Percentiles rank a stretch among this genome's conserved stretches.
Conservation (phyloP, 35 echinoderm and acorn worm species). For the Apostichopus japonicus region DNA sequence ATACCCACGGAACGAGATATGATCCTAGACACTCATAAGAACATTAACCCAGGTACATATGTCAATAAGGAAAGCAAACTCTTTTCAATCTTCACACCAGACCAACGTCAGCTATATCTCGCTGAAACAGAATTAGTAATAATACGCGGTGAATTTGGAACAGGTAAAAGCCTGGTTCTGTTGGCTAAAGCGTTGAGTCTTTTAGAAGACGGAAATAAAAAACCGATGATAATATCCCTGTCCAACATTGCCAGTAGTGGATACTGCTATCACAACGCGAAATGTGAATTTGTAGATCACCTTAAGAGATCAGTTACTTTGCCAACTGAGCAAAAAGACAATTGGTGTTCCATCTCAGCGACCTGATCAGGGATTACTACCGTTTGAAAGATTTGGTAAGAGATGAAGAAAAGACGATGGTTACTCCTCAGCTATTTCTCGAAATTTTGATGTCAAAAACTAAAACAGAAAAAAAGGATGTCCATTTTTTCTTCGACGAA, state of each 20-base stretch:
- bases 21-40: too few relatives aligned
- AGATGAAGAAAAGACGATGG: neutral
- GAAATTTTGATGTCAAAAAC: neutral
- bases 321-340: neutral
- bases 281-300: neutral
- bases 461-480: neutral
- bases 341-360: neutral
- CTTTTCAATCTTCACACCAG: neutral
- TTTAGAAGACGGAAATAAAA: neutral
- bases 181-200: neutral
- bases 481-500: conserved; percentile 30
- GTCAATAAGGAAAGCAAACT: neutral
- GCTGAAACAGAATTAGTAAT: conserved; percentile 10
- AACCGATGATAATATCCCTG: conserved; percentile 17
- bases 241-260: neutral
- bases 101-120: neutral
- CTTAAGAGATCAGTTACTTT: neutral
- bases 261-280: conserved; percentile 16
- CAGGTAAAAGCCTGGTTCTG: conserved; percentile 22
- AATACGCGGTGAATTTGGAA: conserved; percentile 12
- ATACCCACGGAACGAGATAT: too few relatives aligned
- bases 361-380: neutral
- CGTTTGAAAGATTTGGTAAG: too few relatives aligned
- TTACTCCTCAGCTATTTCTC: conserved; percentile 13
- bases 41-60: neutral